Base-by-base conservation (phyloP, 2,797 vertebrate species). In the Sebastes flavidus region DNA sequence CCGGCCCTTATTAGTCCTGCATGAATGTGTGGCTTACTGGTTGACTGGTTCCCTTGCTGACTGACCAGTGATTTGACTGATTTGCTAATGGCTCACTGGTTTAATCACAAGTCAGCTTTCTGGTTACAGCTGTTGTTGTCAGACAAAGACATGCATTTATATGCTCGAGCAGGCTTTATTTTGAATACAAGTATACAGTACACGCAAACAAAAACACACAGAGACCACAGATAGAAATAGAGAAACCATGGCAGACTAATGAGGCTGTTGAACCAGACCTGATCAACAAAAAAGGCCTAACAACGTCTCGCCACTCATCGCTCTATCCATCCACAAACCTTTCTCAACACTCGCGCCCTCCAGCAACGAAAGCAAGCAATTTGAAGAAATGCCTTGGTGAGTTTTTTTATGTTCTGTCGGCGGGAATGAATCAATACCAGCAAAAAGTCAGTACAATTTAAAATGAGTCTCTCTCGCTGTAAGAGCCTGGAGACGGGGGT, bases 241-340 rank as follows among this genome's bases (percentile, higher is more conserved):
- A 80, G 66, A 5, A 4, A 62, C 65, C 65, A 42, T 7, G 69
- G 82, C 34, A 38, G 27, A 82, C 72, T 71, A 81, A 76, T 80
- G 84, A 83, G 86, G 80, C 86, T 88, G 72, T 66, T 88, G 86
- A 88, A 89, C 81, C 60, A 65, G 75, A 73, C 54, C 61, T 79
- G 85, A 92, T 91, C 85, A 90, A 77, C 8, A 75, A 72, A 87
- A 83, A 83, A 59, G 42, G 27, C 70, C 60, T 56, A 78, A 80
- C 62, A 82, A 81, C 67, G 16, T 60, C 75, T 80, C 4, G 3
- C 34, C 55, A 65, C 69, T 85, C 61, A 82, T 82, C 46, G 22
- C 77, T 79, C 32, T 27, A 4, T 69, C 72, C 74, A 59, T 79
- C 74, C 29, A 42, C 25, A 61, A 71, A 55, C 67, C 67, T 42